phyloP scores from a whole-genome alignment of 2,113 vertebrate genomes.

The Halichoerus grypus region DNA sequence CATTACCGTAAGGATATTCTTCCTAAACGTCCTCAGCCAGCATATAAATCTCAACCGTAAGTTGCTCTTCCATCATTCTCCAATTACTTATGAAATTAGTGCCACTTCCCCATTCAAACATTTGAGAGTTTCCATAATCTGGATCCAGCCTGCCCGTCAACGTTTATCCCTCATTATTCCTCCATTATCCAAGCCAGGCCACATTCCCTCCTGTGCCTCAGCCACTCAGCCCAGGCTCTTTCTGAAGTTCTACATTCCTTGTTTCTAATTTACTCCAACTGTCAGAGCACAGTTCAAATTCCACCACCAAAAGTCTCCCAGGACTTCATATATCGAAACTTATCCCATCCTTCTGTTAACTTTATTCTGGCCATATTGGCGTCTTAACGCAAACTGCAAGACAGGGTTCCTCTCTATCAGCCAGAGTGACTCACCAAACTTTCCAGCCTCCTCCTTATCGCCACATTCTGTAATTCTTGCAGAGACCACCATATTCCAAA shows the following conservation, averaged over 20 bases:
- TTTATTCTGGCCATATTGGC: background rate
- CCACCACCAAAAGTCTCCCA: background rate
- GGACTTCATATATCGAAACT: background rate
- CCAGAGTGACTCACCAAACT: background rate
- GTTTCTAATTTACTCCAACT: background rate
- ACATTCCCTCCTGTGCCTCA: background rate
- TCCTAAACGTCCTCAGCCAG: background rate
- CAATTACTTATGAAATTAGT: background rate
- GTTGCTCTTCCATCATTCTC: background rate
- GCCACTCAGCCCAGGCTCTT: background rate
- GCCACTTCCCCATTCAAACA: background rate
- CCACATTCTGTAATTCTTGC: background rate
- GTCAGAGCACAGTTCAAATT: background rate
- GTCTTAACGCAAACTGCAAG: background rate
- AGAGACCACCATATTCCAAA: background rate
- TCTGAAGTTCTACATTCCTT: background rate
- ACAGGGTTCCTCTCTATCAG: background rate
- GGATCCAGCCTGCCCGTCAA: background rate
- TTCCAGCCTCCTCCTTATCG: background rate
- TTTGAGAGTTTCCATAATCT: background rate
- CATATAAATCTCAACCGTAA: background rate
- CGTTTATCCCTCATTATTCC: background rate
- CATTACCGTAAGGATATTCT: background rate
- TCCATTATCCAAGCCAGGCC: background rate
- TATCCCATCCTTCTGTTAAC: background rate